Evolutionary conservation across 2,113 vertebrate species (phyloP).

Genomic region (Solea solea): DNA sequence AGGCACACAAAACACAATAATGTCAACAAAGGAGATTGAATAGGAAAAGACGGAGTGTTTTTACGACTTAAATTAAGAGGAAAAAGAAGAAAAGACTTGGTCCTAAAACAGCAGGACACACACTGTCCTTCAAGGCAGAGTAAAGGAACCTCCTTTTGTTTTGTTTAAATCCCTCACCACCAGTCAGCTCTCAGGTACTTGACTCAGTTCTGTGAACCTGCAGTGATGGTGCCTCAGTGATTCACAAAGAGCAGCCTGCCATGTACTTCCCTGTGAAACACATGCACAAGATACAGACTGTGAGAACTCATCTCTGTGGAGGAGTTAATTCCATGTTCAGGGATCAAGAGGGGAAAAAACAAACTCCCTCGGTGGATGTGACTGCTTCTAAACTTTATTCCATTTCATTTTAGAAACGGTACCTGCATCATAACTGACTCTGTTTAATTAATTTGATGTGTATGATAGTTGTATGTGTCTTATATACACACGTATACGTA

Average conservation of each 20-base stretch:
- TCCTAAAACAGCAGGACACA: conserved; percentile 57
- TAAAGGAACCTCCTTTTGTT: not conserved
- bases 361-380: no score
- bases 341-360: no score
- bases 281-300: not conserved
- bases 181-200: not conserved
- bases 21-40: no score
- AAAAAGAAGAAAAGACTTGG: conserved; percentile 51
- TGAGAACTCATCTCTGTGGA: no score
- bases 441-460: no score
- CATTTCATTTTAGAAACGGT: no score
- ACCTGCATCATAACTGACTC: no score
- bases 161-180: not conserved
- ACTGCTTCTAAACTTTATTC: no score
- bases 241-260: conserved; percentile 81
- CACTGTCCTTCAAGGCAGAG: conserved; percentile 33
- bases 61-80: conserved; percentile 31
- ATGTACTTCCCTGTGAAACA: conserved; percentile 81
- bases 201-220: conserved; percentile 25
- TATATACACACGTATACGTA: no score
- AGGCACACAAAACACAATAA: conserved; percentile 51
- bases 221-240: not conserved
- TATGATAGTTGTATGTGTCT: no score
- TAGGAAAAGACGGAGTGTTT: conserved; percentile 17
- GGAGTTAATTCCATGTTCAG: no score